These are phyloP conservation scores for Paedocypris sp. DNA, from an alignment of 2,113 vertebrate species.

Conservation along the genomic window DNA sequence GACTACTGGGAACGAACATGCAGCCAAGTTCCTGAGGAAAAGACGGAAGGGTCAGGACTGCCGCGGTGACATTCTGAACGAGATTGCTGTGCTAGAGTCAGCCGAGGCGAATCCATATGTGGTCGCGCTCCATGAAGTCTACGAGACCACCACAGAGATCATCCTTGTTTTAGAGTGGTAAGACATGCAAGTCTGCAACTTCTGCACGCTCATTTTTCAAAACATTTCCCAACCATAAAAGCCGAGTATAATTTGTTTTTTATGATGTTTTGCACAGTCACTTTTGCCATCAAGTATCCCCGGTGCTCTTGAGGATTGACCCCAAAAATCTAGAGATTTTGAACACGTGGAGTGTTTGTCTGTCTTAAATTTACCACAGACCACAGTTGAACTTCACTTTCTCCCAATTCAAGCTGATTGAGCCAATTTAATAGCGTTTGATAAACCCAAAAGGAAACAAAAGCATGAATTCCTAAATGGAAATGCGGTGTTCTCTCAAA, in stretches of 20 bases:
- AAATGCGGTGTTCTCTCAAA: neutral
- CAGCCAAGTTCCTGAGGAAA: constrained; percentile 91
- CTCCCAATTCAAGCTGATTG: neutral
- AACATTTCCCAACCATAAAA: neutral
- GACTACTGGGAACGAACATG: constrained; percentile 77
- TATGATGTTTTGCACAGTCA: neutral
- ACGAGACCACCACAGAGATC: constrained; percentile 81
- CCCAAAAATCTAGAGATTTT: neutral
- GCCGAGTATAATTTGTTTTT: neutral
- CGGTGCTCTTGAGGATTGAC: neutral
- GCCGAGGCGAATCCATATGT: constrained; percentile 78
- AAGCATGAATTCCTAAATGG: neutral
- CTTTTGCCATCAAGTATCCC: neutral
- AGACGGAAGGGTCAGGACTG: constrained; percentile 87
- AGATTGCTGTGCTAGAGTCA: constrained; percentile 85
- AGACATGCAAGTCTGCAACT: constrained; percentile 40
- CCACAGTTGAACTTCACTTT: neutral
- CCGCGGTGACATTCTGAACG: constrained; percentile 83
- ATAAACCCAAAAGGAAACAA: neutral
- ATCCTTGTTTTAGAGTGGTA: constrained; percentile 92
- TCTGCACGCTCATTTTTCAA: neutral
- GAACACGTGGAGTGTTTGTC: neutral
- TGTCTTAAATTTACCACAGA: neutral
- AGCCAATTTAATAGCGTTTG: neutral
- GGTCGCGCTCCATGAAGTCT: constrained; percentile 84